Conservation (phyloP, 2,888 invertebrate species). For the Caradrina kadenii region DNA sequence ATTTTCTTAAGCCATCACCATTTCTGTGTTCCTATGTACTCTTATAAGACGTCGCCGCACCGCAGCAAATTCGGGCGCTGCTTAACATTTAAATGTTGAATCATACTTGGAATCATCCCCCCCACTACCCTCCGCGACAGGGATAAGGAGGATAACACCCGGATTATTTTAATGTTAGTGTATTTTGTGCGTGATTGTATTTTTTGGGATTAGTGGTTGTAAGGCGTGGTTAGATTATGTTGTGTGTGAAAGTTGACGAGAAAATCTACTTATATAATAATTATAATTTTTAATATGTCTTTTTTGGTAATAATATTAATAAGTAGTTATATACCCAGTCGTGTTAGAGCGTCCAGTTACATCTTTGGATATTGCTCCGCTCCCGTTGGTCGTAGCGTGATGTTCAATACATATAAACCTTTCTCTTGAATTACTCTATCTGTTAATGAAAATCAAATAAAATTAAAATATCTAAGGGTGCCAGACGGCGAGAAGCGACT, state of each 20-base stretch:
- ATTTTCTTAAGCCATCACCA: conserved; percentile 55
- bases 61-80: conserved; percentile 85
- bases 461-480: no score
- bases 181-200: conserved; percentile 52
- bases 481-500: no score
- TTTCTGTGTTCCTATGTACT: conserved; percentile 71
- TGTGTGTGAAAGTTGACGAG: background rate
- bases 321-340: no score
- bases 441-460: no score
- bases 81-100: conserved; percentile 89
- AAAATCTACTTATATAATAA: background rate
- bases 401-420: no score
- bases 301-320: no score
- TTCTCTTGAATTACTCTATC: no score
- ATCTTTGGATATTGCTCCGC: no score
- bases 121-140: conserved; percentile 40
- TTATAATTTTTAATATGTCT: background rate
- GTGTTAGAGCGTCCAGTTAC: no score
- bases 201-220: conserved; percentile 23
- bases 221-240: conserved; percentile 9
- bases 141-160: conserved; percentile 71
- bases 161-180: conserved; percentile 58
- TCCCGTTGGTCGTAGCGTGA: no score
- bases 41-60: conserved; percentile 78
- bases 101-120: conserved; percentile 75